Percentiles rank a stretch among this genome's conserved stretches.
Evolutionary conservation across 2,888 invertebrate species (phyloP).

Genomic region (Orthosia cruda): DNA sequence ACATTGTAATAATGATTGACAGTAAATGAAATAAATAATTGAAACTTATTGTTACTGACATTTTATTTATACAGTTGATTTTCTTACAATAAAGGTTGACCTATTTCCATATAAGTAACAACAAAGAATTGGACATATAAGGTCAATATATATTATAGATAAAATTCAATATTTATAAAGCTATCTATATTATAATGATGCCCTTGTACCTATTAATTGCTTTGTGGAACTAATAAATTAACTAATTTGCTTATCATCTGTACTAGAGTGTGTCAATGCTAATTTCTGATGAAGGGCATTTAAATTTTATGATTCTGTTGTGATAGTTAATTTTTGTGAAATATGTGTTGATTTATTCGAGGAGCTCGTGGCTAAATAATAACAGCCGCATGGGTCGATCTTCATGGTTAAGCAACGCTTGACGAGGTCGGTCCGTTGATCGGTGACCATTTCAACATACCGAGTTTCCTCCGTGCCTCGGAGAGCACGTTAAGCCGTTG

Average conservation of each 20-base stretch:
- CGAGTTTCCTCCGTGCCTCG: no score
- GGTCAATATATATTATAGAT: slow-evolving; percentile 3
- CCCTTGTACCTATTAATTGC: slow-evolving; percentile 52
- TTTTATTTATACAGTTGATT: not conserved
- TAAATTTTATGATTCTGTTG: slow-evolving; percentile 13
- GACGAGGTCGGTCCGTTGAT: no score
- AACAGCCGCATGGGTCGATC: no score
- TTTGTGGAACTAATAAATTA: slow-evolving; percentile 41
- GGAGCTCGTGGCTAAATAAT: no score
- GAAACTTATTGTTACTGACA: not conserved
- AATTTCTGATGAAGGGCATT: slow-evolving; percentile 42
- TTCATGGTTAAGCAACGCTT: no score
- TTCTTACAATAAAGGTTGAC: not conserved
- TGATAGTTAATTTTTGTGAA: not conserved
- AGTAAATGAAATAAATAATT: not conserved
- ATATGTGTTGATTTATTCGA: slow-evolving; percentile 20
- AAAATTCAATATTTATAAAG: not conserved
- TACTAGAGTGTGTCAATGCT: slow-evolving; percentile 56
- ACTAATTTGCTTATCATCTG: slow-evolving; percentile 13
- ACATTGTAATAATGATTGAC: not conserved
- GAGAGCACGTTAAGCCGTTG: no score
- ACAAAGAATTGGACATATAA: slow-evolving; percentile 17
- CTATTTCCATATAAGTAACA: slow-evolving; percentile 2
- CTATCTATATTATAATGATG: not conserved
- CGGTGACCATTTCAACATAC: no score